These are phyloP conservation scores for Trachymyrmex septentrionalis DNA, from an alignment of 1,140 invertebrate genomes.

Conservation along the genomic window DNA sequence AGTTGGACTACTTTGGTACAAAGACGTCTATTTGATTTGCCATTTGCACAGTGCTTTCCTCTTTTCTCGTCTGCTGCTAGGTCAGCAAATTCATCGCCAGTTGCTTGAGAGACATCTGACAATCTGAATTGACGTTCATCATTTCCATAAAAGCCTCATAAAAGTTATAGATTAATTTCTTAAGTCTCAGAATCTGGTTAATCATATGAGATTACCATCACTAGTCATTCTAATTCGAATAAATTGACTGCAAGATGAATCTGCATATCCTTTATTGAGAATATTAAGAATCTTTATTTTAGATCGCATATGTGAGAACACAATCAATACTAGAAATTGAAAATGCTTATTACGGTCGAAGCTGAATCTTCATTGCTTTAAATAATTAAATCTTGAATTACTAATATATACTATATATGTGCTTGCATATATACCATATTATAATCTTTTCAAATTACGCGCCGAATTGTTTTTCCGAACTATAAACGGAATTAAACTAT, in stretches of 20 bases:
- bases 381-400: too few relatives aligned
- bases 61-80: conserved; percentile 86
- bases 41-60: conserved; percentile 75
- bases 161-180: conserved; percentile 93
- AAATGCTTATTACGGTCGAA: too few relatives aligned
- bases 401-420: too few relatives aligned
- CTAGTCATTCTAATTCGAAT: conserved; percentile 88
- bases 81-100: conserved; percentile 92
- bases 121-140: conserved; percentile 90
- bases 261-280: conserved; percentile 90
- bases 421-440: too few relatives aligned
- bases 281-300: conserved; percentile 77
- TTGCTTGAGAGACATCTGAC: conserved; percentile 92
- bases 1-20: conserved; percentile 18
- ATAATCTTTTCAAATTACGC: too few relatives aligned
- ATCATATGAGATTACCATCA: conserved; percentile 90
- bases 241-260: conserved; percentile 92
- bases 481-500: too few relatives aligned
- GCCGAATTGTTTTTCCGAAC: too few relatives aligned
- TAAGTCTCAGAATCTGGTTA: conserved; percentile 94
- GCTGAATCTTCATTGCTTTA: too few relatives aligned
- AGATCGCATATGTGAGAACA: too few relatives aligned
- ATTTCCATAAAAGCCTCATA: conserved; percentile 94
- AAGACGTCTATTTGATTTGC: conserved; percentile 78
- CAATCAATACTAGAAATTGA: too few relatives aligned